Evolutionary conservation across 2,797 vertebrate genomes (phyloP), one percentile per base, ranked within the genome.

Genomic region (Harpagifer antarcticus): DNA sequence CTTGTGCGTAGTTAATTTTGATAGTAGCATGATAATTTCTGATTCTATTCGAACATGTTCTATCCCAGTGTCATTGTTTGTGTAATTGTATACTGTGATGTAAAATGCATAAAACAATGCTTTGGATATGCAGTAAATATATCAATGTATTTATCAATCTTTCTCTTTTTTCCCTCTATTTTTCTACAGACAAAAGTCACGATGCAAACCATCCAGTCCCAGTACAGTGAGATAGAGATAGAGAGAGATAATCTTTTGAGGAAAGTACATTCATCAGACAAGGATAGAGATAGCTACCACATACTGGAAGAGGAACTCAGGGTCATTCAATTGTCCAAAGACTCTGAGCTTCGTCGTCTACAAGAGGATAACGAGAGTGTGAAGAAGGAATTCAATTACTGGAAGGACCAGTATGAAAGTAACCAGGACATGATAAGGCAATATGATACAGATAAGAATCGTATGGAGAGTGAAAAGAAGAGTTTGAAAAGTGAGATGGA

Each of bases 361-460:
- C 95, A 96, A 87, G 95, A 96, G 16, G 98, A 99, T 86, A 96
- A 95, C 4, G 96, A 97, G 8, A 96, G 94, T 82, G 91, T 96
- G 72, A 94, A 95, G 84, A 97, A 93, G 31, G 97, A 99, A 72
- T 92, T 96, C 58, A 94, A 88, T 83, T 95, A 97, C 69, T 99
- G 96, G 97, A 98, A 97, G 86, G 95, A 92, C 20, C 96, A 97
- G 43, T 95, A 88, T 62, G 96, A 97, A 0, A 93, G 91, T 76
- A 97, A 97, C 61, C 96, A 98, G 49, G 93, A 92, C 44, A 81
- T 94, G 7, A 90, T 97, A 13, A 93, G 92, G 72, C 94, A 97
- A 82, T 92, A 90, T 31, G 94, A 96, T 23, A 92, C 91, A 0
- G 96, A 97, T 47, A 95, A 93, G 66, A 96, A 97, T 17, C 94